Evolutionary conservation across 2,113 vertebrate genomes (phyloP), one percentile per base, ranked within the genome.

Genomic region (Burhinus bistriatus): DNA sequence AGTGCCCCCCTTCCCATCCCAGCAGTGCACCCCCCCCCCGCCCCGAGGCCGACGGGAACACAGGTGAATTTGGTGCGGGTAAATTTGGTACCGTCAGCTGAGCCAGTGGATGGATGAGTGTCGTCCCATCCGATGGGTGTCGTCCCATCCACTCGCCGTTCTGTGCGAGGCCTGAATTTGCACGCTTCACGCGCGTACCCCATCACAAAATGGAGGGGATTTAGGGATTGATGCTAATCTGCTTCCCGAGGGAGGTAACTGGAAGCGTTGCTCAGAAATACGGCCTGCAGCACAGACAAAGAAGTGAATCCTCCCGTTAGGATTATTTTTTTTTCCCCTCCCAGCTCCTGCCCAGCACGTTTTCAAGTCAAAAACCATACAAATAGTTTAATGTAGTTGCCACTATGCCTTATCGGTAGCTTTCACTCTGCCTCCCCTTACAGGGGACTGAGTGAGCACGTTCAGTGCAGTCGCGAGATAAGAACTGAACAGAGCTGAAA

Each of bases 181-280:
- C 83, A 9, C 32, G 12, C n/a, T 9, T 17, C 15, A 3, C 38
- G 26, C 9, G 1, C 12, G 15, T 30, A 82, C 73, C 95, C 95
- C 89, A 51, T 45, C 65, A 51, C 95, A 89, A 93, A 93, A 93
- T 79, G 93, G 93, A 96, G 85, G 47, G 90, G 62, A 90, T 93
- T 90, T 77, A 79, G 54, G 82, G 62, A 61, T n/a, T 77, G 90
- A 55, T 86, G 85, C 55, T 96, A 71, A 68, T 89, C 77, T 90
- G 75, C 66, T 77, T 94, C 89, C 87, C 29, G 3, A 52, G 61
- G n/a, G 86, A 89, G 40, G 52, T 51, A n/a, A 9, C 18, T 62
- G 71, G 55, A 83, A 83, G 42, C 20, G 0, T 73, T 62, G 59
- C 71, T 89, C 62, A 68, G 64, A 78, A 90, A 73, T 70, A 59